phyloP scores from a whole-genome alignment of 2,113 vertebrate species.

The Limanda limanda region DNA sequence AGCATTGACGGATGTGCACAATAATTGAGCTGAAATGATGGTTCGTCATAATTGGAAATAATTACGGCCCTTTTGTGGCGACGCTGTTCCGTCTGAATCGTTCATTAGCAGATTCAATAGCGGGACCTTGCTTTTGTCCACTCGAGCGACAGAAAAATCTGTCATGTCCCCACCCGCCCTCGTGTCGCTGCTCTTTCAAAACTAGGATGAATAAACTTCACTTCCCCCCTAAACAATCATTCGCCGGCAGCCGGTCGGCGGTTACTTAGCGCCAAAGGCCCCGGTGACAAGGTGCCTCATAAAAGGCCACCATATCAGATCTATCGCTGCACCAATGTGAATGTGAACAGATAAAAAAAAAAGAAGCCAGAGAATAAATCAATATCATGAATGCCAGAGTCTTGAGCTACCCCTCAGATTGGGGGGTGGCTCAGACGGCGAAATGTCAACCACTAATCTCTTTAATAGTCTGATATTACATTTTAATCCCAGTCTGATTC shows the following conservation, averaged over 20 bases:
- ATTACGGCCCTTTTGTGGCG: conserved; percentile 57
- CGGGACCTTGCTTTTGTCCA: conserved; percentile 42
- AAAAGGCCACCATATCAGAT: conserved; percentile 69
- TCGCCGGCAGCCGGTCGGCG: conserved; percentile 15
- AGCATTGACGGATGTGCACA: conserved; percentile 58
- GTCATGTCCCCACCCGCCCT: conserved; percentile 23
- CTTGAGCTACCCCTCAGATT: conserved; percentile 61
- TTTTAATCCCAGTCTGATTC: conserved; percentile 80
- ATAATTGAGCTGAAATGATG: conserved; percentile 63
- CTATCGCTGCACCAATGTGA: conserved; percentile 34
- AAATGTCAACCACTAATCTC: conserved; percentile 82
- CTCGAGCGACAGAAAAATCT: conserved; percentile 41
- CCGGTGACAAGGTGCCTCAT: conserved; percentile 58
- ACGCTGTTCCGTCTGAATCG: conserved; percentile 41
- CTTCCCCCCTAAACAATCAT: conserved; percentile 44
- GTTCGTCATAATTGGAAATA: conserved; percentile 67
- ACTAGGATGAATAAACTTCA: conserved; percentile 56
- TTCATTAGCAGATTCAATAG: conserved; percentile 58
- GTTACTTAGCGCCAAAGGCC: conserved; percentile 44
- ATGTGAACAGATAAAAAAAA: conserved; percentile 36
- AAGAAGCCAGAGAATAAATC: conserved; percentile 60
- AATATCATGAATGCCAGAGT: conserved; percentile 67
- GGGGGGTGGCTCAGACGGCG: conserved; percentile 53
- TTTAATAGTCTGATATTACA: conserved; percentile 83
- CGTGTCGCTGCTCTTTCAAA: conserved; percentile 39